These are phyloP conservation scores for Leptinotarsa juncta DNA, from an alignment of 2,888 invertebrate genomes.

Conservation along the genomic window DNA sequence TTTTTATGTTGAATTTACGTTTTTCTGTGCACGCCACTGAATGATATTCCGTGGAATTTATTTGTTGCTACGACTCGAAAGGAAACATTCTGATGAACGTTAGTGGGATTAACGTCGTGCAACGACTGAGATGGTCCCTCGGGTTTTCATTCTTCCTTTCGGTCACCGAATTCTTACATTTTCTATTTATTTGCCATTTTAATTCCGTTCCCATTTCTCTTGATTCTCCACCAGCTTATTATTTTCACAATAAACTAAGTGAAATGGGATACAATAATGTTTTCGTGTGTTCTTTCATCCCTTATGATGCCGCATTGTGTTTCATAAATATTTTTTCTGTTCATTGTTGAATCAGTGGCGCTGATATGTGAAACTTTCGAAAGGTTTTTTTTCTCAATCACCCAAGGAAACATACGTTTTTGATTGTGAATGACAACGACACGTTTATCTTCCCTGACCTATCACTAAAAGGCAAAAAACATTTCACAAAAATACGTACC, in stretches of 20 bases:
- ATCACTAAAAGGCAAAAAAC: too few species aligned
- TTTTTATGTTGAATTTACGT: too few species aligned
- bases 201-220: slow-evolving; percentile 59
- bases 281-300: slow-evolving; percentile 29
- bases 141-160: slow-evolving; percentile 25
- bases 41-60: neutral
- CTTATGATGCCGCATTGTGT: neutral
- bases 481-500: too few species aligned
- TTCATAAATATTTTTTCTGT: neutral
- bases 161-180: slow-evolving; percentile 51
- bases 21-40: neutral
- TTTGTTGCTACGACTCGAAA: slow-evolving; percentile 1
- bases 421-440: neutral
- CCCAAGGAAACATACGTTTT: neutral
- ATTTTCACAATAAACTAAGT: slow-evolving; percentile 41
- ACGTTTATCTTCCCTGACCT: too few species aligned
- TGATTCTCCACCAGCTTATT: slow-evolving; percentile 40
- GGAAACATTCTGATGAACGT: slow-evolving; percentile 12
- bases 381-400: neutral
- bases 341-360: neutral
- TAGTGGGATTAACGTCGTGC: slow-evolving; percentile 12
- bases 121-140: neutral
- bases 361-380: neutral
- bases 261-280: slow-evolving; percentile 47
- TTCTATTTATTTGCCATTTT: slow-evolving; percentile 61